These are phyloP conservation scores for Bombus affinis DNA, from an alignment of 1,140 invertebrate species.

Conservation along the genomic window DNA sequence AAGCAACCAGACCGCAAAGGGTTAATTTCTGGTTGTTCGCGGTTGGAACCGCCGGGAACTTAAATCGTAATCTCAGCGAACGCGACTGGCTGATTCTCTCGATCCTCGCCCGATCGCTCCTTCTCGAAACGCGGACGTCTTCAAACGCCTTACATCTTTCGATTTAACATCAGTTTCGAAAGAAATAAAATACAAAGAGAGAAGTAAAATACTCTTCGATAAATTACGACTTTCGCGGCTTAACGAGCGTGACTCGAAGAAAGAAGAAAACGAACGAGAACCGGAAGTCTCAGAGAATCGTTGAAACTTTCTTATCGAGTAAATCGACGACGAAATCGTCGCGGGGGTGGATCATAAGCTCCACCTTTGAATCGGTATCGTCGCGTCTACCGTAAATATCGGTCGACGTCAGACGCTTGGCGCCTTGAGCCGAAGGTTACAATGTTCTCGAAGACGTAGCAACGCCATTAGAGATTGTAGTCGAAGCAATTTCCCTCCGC, in stretches of 20 bases:
- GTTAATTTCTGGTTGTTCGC: conserved; percentile 20
- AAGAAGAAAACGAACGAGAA: too few species aligned
- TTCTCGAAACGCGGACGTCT: neutral
- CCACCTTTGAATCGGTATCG: neutral
- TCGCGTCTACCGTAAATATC: conserved; percentile 6
- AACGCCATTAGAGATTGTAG: conserved; percentile 8
- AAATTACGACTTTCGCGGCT: neutral
- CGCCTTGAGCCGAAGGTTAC: conserved; percentile 16
- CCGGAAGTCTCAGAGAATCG: neutral
- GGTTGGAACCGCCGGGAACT: conserved; percentile 30
- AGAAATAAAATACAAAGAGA: neutral
- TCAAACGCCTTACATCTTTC: neutral
- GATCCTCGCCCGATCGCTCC: neutral
- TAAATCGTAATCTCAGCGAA: conserved; percentile 36
- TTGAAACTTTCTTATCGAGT: neutral
- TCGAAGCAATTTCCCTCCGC: conserved; percentile 12
- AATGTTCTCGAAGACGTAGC: neutral
- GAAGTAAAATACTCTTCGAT: neutral
- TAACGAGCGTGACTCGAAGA: too few species aligned
- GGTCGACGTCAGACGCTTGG: neutral
- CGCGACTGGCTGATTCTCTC: conserved; percentile 13
- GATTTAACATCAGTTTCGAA: neutral
- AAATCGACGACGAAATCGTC: neutral
- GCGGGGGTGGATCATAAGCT: neutral
- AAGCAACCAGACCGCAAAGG: conserved; percentile 19